A percentile compares a stretch with the other conserved stretches of the same genome.
These are phyloP conservation scores for Irena cyanogastra DNA, from an alignment of 2,113 vertebrate species.

Conservation along the genomic window DNA sequence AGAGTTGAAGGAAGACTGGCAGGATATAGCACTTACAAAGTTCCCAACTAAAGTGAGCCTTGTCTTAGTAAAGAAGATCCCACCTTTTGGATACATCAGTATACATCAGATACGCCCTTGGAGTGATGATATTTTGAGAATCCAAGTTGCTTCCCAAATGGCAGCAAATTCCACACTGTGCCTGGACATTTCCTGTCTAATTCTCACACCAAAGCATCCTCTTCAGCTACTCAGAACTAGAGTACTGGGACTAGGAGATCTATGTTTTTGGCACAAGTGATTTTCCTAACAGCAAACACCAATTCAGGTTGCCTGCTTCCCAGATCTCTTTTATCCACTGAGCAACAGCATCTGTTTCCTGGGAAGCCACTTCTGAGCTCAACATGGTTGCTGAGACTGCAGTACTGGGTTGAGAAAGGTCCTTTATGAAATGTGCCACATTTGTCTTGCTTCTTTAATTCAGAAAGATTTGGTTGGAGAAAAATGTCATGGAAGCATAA, in stretches of 20 bases:
- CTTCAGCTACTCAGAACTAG: neutral
- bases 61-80: neutral
- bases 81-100: neutral
- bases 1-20: neutral
- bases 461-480: constrained; percentile 69
- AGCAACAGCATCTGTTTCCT: neutral
- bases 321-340: neutral
- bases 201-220: neutral
- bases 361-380: neutral
- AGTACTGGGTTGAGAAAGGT: constrained; percentile 25
- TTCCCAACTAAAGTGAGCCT: neutral
- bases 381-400: neutral
- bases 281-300: neutral
- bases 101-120: neutral
- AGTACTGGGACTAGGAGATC: neutral
- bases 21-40: neutral
- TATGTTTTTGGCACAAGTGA: neutral
- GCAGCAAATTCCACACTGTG: neutral
- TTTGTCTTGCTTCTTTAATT: constrained; percentile 65
- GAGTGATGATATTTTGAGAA: neutral
- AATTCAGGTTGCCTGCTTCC: neutral
- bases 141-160: neutral
- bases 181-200: neutral
- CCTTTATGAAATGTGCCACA: constrained; percentile 44
- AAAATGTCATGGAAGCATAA: constrained; percentile 74